phyloP scores from a whole-genome alignment of 2,113 vertebrate species.

The Paracyprichromis sp. region DNA sequence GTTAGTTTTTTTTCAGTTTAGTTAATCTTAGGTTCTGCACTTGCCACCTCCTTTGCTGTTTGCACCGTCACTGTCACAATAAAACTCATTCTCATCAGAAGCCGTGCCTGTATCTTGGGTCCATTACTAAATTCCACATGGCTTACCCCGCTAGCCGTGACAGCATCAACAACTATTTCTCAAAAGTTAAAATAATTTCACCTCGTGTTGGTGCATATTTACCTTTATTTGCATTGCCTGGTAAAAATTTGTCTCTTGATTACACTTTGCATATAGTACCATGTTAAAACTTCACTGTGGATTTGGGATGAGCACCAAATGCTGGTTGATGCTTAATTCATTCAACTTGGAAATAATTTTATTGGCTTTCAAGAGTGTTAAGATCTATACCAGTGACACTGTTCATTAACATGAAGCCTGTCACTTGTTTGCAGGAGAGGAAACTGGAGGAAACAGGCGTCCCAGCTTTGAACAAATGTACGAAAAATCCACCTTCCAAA shows the following conservation, averaged over 20 bases:
- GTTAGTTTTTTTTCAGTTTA: neutral
- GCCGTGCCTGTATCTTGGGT: neutral
- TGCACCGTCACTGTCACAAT: neutral
- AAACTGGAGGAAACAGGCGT: neutral
- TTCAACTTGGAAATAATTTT: neutral
- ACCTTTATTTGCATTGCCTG: neutral
- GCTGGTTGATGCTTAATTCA: neutral
- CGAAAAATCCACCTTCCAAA: neutral
- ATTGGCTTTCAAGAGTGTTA: neutral
- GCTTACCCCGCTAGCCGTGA: accelerated
- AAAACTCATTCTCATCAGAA: neutral
- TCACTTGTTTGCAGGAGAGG: neutral
- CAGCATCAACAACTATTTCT: neutral
- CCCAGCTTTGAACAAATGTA: neutral
- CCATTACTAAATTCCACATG: neutral
- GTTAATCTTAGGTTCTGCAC: neutral
- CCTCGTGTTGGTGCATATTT: neutral
- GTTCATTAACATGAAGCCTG: neutral
- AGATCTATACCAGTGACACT: neutral
- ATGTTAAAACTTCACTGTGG: neutral
- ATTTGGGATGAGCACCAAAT: neutral
- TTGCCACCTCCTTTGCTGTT: neutral
- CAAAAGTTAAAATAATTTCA: neutral
- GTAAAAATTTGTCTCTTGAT: neutral
- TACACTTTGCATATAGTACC: neutral